phyloP scores from a whole-genome alignment of 1,140 invertebrate genomes.

The Orius insidiosus region DNA sequence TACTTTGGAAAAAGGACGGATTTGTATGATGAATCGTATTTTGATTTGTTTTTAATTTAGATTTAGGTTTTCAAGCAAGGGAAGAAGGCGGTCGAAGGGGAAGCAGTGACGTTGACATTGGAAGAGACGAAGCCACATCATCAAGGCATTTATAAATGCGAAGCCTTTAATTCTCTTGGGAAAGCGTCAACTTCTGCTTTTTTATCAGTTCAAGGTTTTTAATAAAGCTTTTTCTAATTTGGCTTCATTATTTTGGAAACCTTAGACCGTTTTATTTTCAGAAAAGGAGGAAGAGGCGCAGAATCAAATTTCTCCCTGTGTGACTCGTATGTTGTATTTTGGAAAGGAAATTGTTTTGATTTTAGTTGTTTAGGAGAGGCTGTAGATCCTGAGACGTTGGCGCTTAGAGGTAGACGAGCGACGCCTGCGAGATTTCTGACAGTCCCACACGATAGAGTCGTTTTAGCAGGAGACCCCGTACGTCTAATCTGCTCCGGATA shows the following conservation, averaged over 20 bases:
- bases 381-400: background rate
- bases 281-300: conserved; percentile 16
- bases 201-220: conserved; percentile 54
- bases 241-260: background rate
- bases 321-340: conserved; percentile 21
- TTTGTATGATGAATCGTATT: conserved; percentile 33
- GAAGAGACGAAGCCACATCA: conserved; percentile 29
- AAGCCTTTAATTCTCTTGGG: conserved; percentile 62
- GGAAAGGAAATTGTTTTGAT: background rate
- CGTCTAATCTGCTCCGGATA: conserved; percentile 61
- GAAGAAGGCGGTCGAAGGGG: background rate
- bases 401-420: conserved; percentile 16
- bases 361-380: conserved; percentile 18
- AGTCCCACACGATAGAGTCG: conserved; percentile 67
- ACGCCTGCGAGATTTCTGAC: conserved; percentile 68
- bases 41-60: background rate
- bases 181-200: conserved; percentile 60
- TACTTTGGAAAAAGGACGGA: conserved; percentile 64
- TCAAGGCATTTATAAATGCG: conserved; percentile 75
- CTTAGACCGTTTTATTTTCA: conserved; percentile 4
- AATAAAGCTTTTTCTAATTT: conserved; percentile 8
- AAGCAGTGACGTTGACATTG: background rate
- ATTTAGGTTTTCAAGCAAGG: conserved; percentile 6
- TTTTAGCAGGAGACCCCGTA: conserved; percentile 63
- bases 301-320: conserved; percentile 21